phyloP scores from a whole-genome alignment of 2,888 invertebrate species.

The Tricholauxania praeusta region DNA sequence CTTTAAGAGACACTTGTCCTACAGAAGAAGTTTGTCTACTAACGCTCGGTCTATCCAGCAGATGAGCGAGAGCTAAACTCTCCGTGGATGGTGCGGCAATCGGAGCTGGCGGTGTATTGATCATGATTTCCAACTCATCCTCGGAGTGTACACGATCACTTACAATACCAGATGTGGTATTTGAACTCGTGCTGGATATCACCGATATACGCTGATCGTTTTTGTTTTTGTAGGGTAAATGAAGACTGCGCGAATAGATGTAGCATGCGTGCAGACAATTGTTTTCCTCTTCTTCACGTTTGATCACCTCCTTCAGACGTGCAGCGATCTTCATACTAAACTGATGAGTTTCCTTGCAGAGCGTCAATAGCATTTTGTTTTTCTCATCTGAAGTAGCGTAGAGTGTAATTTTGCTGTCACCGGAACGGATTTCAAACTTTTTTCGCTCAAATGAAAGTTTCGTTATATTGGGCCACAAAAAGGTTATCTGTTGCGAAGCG shows the following conservation, averaged over 20 bases:
- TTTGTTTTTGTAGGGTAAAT: constrained; percentile 75
- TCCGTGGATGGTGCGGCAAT: constrained; percentile 83
- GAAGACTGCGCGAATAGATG: constrained; percentile 77
- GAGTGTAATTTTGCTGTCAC: constrained; percentile 87
- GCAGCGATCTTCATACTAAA: constrained; percentile 94
- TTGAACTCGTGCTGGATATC: constrained; percentile 94
- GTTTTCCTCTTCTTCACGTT: constrained; percentile 86
- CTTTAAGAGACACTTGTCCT: constrained; percentile 67
- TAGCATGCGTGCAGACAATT: constrained; percentile 78
- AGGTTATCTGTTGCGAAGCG: constrained; percentile 79
- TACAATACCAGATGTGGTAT: constrained; percentile 96
- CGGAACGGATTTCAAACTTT: constrained; percentile 95
- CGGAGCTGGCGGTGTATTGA: constrained; percentile 82
- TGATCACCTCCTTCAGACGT: constrained; percentile 83
- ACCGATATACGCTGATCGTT: constrained; percentile 88
- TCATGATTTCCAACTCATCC: constrained; percentile 92
- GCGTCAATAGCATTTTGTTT: constrained; percentile 87
- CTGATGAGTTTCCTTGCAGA: constrained; percentile 94
- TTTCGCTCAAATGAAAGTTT: constrained; percentile 96
- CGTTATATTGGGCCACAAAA: constrained; percentile 95
- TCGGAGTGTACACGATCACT: constrained; percentile 95
- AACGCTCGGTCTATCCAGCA: constrained; percentile 74
- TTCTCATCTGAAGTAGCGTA: constrained; percentile 95
- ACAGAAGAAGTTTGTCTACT: constrained; percentile 72
- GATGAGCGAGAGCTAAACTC: constrained; percentile 83